These are phyloP conservation scores for Tringa solitaria DNA, from an alignment of 2,113 vertebrate species.

Conservation along the genomic window DNA sequence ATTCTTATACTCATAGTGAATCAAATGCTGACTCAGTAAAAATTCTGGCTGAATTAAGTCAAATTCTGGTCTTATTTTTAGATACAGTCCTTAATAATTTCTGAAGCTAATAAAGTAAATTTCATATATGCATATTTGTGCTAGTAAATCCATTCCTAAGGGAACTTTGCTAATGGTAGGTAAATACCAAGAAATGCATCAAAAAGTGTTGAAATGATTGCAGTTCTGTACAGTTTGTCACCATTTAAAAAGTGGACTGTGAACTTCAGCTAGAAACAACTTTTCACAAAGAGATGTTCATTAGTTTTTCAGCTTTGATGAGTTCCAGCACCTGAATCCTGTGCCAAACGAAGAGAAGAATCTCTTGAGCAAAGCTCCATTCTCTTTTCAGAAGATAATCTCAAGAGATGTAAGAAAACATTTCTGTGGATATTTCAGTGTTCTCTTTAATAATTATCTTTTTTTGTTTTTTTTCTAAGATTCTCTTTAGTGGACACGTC, in stretches of 20 bases:
- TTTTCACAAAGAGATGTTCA: not conserved
- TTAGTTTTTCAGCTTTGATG: not conserved
- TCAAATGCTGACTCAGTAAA: not conserved
- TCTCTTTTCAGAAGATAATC: not conserved
- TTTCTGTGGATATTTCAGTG: not conserved
- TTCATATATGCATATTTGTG: not conserved
- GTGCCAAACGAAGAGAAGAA: not conserved
- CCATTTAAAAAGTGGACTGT: not conserved
- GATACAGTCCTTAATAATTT: not conserved
- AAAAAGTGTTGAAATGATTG: not conserved
- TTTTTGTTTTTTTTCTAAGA: not conserved
- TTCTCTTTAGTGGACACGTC: not conserved
- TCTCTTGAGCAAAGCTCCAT: not conserved
- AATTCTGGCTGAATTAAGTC: not conserved
- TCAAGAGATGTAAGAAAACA: not conserved
- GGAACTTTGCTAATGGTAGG: not conserved
- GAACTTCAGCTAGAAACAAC: not conserved
- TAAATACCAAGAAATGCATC: not conserved
- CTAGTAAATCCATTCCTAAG: not conserved
- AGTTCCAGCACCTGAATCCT: not conserved
- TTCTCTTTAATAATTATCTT: not conserved
- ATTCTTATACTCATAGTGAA: not conserved
- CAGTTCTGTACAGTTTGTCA: not conserved
- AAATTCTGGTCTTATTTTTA: not conserved
- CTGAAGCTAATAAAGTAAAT: not conserved